These are phyloP conservation scores for Brienomyrus longianalis DNA, from an alignment of 2,113 vertebrate genomes.

Conservation along the genomic window DNA sequence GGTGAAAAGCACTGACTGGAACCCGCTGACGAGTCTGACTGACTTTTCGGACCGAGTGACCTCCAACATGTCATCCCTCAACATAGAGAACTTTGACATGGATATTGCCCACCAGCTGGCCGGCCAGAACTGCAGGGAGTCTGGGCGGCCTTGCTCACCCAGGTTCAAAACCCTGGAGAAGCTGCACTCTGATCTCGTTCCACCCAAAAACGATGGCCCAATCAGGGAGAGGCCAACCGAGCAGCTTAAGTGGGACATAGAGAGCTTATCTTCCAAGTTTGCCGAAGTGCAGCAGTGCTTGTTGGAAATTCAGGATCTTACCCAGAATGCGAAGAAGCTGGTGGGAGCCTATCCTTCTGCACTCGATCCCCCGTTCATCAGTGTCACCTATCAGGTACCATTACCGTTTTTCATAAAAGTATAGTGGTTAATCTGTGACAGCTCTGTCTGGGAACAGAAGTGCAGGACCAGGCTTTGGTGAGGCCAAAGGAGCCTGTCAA, in stretches of 20 bases:
- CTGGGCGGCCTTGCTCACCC: constrained; percentile 54
- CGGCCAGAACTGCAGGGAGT: constrained; percentile 46
- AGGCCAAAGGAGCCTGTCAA: not conserved
- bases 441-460: not conserved
- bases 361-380: constrained; percentile 71
- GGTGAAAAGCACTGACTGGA: constrained; percentile 65
- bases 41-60: constrained; percentile 62
- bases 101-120: constrained; percentile 52
- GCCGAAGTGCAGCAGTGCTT: constrained; percentile 70
- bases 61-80: constrained; percentile 51
- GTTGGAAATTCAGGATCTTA: constrained; percentile 66
- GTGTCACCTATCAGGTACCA: constrained; percentile 83
- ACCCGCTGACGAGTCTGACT: constrained; percentile 60
- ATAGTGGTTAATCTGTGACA: not conserved
- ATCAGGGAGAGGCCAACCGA: constrained; percentile 54
- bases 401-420: not conserved
- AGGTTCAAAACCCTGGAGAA: constrained; percentile 53
- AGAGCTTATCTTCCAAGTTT: constrained; percentile 68
- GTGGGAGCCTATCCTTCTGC: constrained; percentile 61
- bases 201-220: constrained; percentile 44
- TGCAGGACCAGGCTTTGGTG: not conserved
- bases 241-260: constrained; percentile 65
- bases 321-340: constrained; percentile 64
- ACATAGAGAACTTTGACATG: constrained; percentile 52
- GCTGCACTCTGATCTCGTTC: constrained; percentile 32